Evolutionary conservation across 2,797 vertebrate genomes (phyloP).

Genomic region (Malurus splendens): DNA sequence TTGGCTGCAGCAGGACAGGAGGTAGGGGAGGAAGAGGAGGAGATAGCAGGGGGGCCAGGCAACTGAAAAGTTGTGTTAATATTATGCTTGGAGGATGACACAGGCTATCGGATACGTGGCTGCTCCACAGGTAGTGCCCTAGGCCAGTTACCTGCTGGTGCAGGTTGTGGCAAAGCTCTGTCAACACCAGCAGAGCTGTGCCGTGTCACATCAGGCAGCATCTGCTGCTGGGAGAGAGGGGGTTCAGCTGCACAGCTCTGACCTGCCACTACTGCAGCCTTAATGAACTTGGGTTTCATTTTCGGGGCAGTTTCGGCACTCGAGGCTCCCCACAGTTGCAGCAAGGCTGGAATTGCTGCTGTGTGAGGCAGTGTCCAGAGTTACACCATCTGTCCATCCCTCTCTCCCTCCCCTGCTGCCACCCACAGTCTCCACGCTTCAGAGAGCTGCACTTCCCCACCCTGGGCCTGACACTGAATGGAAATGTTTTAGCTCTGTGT

Average conservation of each 20-base stretch:
- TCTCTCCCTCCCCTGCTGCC: not conserved
- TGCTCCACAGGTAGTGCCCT: not conserved
- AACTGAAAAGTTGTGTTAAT: not conserved
- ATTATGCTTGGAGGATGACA: not conserved
- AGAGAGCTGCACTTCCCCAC: not conserved
- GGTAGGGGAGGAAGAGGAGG: not conserved
- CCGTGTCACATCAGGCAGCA: not conserved
- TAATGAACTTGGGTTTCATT: accelerated
- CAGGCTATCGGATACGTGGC: not conserved
- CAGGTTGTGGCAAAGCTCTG: not conserved
- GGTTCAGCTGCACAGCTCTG: not conserved
- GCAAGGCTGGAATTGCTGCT: not conserved
- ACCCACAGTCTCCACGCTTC: not conserved
- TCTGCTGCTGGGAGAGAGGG: not conserved
- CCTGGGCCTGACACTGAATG: not conserved
- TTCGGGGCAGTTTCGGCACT: accelerated
- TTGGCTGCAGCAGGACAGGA: not conserved
- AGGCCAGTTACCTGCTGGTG: not conserved
- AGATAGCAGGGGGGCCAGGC: not conserved
- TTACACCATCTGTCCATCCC: not conserved
- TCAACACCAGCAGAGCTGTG: not conserved
- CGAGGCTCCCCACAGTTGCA: not conserved
- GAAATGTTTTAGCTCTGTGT: slow-evolving; percentile 42
- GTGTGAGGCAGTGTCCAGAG: not conserved
- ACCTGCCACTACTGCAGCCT: not conserved